Evolutionary conservation across 2,797 vertebrate species (phyloP), one percentile per base, ranked within the genome.

Genomic region (Amniataba percoides): DNA sequence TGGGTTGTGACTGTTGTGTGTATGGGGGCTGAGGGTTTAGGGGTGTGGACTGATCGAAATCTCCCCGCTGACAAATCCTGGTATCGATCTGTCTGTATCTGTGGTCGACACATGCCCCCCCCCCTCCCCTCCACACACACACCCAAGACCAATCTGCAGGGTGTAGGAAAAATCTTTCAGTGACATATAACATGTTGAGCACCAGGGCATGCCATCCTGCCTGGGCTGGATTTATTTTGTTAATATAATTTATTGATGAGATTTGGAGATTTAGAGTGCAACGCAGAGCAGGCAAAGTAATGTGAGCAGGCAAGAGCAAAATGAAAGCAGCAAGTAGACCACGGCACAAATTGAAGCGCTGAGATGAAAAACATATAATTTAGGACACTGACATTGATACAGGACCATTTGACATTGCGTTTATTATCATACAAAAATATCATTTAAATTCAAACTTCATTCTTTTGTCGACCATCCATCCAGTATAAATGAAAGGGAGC

Each of bases 31-130:
- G 34, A 63, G 23, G 72, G 68, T 81, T 87, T 81, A 68, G 66
- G 78, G 59, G 76, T 76, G 80, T 82, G 80, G 79, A 86, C 64
- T 86, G 80, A 94, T 93, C 85, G 87, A 92, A 92, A 88, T 82
- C 88, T 84, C 87, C 91, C 89, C 7, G 74, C 82, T 87, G 90
- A 89, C 89, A 87, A 83, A 88, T 88, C 76, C 83, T 74, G 16
- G 60, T 85, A 91, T 94, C 3, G 89, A 93, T 90, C 79, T 42
- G 83, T 81, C 86, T 82, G 63, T 72, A 82, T 83, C 71, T 88
- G 77, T 74, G 69, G 71, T 68, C 42, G 40, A 63, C 81, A 81
- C 77, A 73, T 68, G 45, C n/a, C 64, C 67, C 48, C 27, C 55
- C n/a, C n/a, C n/a, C n/a, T n/a, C n/a, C n/a, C n/a, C n/a, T n/a